Evolutionary conservation across 2,888 invertebrate genomes (phyloP).

Genomic region (Drosophila kambysellisi): DNA sequence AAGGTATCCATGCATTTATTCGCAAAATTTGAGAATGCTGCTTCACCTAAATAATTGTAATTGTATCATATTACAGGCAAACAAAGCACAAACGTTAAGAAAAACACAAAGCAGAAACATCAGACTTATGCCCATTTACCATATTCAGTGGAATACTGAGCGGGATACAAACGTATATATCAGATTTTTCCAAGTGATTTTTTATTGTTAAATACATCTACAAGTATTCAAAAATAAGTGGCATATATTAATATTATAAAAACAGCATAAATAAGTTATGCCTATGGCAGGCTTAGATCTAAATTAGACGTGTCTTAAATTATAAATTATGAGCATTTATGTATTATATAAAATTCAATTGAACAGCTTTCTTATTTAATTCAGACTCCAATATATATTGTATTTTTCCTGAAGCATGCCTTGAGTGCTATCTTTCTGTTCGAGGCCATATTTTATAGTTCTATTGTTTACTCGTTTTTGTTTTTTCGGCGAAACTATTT

Average conservation of each 20-base stretch:
- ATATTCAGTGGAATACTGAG: not conserved
- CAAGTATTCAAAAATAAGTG: no score
- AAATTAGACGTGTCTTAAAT: not conserved
- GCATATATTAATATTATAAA: no score
- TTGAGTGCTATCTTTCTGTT: conserved; percentile 1
- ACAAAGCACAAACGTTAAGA: not conserved
- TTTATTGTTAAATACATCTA: not conserved
- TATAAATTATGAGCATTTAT: not conserved
- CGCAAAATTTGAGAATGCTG: not conserved
- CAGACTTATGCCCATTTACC: not conserved
- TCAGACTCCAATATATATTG: conserved; percentile 8
- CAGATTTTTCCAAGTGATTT: not conserved
- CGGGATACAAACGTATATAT: not conserved
- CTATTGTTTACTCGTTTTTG: conserved; percentile 47
- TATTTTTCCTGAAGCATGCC: conserved; percentile 20
- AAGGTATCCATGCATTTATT: not conserved
- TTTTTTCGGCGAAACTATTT: conserved; percentile 36
- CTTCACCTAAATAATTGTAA: conserved; percentile 34
- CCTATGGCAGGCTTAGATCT: not conserved
- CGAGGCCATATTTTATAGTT: conserved; percentile 25
- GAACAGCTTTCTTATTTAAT: not conserved
- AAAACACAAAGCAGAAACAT: conserved; percentile 10
- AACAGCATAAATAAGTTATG: not conserved
- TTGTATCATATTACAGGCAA: not conserved
- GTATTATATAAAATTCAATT: not conserved